Percentiles rank a stretch among this genome's conserved stretches.
Evolutionary conservation across 2,113 vertebrate species (phyloP).

Genomic region (Sinocyclocheilus anshuiensis): DNA sequence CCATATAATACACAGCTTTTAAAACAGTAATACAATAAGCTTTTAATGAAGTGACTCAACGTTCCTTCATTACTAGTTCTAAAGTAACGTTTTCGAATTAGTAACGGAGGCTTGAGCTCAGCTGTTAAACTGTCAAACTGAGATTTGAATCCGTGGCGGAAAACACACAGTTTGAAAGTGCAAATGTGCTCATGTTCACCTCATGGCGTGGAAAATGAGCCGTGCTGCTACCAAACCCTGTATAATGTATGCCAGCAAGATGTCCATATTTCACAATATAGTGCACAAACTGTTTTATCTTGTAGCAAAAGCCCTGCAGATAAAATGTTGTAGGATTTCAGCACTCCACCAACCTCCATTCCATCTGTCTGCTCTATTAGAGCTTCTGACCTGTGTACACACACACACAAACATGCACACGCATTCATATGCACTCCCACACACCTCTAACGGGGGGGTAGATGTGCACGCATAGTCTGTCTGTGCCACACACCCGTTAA

Average conservation of each 20-base stretch:
- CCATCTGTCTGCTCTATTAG: slow-evolving; percentile 78
- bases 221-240: neutral
- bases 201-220: slow-evolving; percentile 5
- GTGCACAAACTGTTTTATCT: slow-evolving; percentile 35
- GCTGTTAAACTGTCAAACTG: too few relatives aligned
- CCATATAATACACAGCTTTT: too few relatives aligned
- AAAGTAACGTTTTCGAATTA: too few relatives aligned
- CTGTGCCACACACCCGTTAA: slow-evolving; percentile 30
- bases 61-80: too few relatives aligned
- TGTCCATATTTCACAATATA: slow-evolving; percentile 1
- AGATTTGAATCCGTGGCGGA: neutral
- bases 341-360: slow-evolving; percentile 75
- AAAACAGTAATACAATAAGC: too few relatives aligned
- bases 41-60: too few relatives aligned
- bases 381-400: slow-evolving; percentile 69
- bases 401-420: slow-evolving; percentile 11
- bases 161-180: neutral
- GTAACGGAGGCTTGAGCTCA: too few relatives aligned
- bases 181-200: slow-evolving; percentile 11
- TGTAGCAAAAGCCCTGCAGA: slow-evolving; percentile 63
- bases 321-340: slow-evolving; percentile 69
- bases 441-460: slow-evolving; percentile 19
- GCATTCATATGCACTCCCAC: slow-evolving; percentile 17
- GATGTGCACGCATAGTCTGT: slow-evolving; percentile 37
- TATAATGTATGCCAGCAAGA: slow-evolving; percentile 35